Percentiles rank a stretch among this genome's conserved stretches.
phyloP scores from a whole-genome alignment of 2,888 invertebrate species.

The Andrena haemorrhoa region DNA sequence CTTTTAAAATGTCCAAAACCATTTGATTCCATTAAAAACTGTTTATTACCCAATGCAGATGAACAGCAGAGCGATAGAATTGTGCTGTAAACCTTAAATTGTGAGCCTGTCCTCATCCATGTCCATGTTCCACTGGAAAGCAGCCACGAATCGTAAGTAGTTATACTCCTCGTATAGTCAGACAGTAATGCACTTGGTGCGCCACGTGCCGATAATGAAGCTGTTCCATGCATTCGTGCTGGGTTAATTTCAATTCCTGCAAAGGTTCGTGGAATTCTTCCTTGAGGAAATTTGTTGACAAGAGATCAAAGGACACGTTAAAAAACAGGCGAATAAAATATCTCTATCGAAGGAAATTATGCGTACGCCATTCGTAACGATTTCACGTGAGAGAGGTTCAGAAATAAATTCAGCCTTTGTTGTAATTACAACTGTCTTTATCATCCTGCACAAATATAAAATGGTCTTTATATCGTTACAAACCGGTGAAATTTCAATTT shows the following conservation, averaged over 20 bases:
- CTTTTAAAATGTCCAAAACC: neutral
- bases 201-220: neutral
- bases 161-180: slow-evolving; percentile 30
- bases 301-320: neutral
- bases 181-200: slow-evolving; percentile 4
- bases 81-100: neutral
- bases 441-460: no score
- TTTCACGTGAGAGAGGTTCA: no score
- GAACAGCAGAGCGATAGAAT: neutral
- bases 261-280: neutral
- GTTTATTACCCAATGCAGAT: neutral
- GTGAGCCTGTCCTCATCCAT: neutral
- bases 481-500: no score
- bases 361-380: no score
- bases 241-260: no score
- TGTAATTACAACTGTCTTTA: no score
- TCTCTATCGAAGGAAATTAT: no score
- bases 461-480: no score
- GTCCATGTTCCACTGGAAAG: slow-evolving; percentile 9
- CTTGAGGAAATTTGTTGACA: neutral
- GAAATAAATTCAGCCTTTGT: no score
- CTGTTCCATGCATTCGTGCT: neutral
- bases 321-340: no score
- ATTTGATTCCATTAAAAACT: neutral
- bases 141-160: slow-evolving; percentile 43